Conservation (phyloP, 2,797 vertebrate genomes). For the Arrhamphus sclerolepis region DNA sequence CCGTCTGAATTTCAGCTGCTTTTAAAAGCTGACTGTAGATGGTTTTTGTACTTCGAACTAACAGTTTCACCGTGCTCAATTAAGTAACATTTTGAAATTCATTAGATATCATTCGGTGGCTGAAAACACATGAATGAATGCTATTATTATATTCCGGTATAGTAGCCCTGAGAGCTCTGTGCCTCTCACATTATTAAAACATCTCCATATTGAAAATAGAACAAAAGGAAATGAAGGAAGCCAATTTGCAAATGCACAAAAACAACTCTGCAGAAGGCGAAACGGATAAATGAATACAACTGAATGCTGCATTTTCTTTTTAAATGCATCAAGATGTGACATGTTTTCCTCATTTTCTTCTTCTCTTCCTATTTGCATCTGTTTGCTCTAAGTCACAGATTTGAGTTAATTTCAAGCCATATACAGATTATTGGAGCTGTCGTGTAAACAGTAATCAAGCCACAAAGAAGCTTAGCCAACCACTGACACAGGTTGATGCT, state of each 20-base stretch:
- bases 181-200: no score
- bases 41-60: background rate
- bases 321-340: no score
- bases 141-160: background rate
- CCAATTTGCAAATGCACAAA: no score
- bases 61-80: background rate
- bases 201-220: no score
- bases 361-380: conserved; percentile 1
- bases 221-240: no score
- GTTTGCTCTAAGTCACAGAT: conserved; percentile 19
- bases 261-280: no score
- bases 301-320: no score
- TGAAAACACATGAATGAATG: background rate
- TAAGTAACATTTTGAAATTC: no score
- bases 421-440: conserved; percentile 37
- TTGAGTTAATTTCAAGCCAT: conserved; percentile 21
- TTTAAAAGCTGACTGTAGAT: conserved; percentile 18
- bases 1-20: conserved; percentile 36
- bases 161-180: background rate
- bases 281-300: no score
- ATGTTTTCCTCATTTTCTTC: conserved; percentile 1
- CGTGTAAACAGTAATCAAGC: conserved; percentile 49
- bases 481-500: conserved; percentile 5
- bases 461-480: conserved; percentile 49
- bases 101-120: no score